Conservation (phyloP, 37 sponge, comb jelly and placozoan genomes). For the Chondrosia reniformis region DNA sequence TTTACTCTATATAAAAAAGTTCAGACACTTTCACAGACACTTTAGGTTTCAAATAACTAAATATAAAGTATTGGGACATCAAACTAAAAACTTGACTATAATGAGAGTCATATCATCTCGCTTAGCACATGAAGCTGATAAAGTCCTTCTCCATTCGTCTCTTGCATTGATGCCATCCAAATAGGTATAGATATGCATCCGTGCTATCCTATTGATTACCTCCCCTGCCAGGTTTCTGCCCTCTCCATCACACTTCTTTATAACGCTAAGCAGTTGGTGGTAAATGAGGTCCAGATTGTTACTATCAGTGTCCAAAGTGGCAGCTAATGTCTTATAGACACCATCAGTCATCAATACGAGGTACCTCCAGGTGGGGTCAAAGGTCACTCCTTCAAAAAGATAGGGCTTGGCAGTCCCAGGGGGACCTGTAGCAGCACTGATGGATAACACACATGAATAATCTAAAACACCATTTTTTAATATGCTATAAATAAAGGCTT, state of each 20-base stretch:
- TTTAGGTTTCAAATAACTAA: background rate
- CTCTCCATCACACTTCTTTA: background rate
- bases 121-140: slow-evolving; percentile 58
- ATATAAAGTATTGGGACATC: background rate
- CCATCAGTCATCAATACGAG: slow-evolving; percentile 85
- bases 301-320: background rate
- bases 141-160: slow-evolving; percentile 14
- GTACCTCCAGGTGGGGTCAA: slow-evolving; percentile 38
- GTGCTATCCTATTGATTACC: slow-evolving; percentile 38
- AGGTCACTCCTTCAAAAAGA: background rate
- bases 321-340: slow-evolving; percentile 63
- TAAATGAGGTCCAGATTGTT: slow-evolving; percentile 24
- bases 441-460: no score
- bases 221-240: slow-evolving; percentile 20
- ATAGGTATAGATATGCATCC: slow-evolving; percentile 38
- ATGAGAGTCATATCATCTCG: slow-evolving; percentile 85
- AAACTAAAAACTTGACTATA: slow-evolving; percentile 38
- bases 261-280: slow-evolving; percentile 24
- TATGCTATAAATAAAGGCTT: background rate
- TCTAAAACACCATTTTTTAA: background rate
- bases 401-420: slow-evolving; percentile 61
- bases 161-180: slow-evolving; percentile 13
- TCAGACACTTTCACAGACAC: background rate
- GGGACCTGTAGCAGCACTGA: slow-evolving; percentile 42
- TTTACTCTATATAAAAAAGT: background rate